Evolutionary conservation across 2,888 invertebrate species (phyloP).

Genomic region (Cancer borealis): DNA sequence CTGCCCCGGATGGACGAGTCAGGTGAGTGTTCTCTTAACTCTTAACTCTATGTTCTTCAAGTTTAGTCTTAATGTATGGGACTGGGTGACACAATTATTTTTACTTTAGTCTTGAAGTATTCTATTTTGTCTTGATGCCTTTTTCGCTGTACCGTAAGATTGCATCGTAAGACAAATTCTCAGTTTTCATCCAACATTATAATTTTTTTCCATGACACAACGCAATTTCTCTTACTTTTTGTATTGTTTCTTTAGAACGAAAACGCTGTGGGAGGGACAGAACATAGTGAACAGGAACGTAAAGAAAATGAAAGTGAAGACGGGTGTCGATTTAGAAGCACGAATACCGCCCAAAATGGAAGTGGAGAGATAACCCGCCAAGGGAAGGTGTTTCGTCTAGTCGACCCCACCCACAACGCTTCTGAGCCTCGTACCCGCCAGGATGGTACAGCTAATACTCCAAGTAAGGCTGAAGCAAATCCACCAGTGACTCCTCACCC

Average conservation of each 20-base stretch:
- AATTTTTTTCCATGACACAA: not conserved
- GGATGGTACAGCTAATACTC: not conserved
- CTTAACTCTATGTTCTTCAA: not conserved
- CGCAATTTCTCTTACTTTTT: not conserved
- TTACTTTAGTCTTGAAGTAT: not conserved
- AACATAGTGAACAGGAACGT: not conserved
- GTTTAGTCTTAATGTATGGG: not conserved
- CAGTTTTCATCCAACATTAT: not conserved
- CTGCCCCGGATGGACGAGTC: conserved; percentile 61
- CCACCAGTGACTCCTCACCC: not conserved
- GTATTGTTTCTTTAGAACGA: not conserved
- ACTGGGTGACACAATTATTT: not conserved
- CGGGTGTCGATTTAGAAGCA: too few species aligned
- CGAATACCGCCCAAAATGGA: not conserved
- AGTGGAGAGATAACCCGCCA: conserved; percentile 18
- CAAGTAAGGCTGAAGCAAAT: not conserved
- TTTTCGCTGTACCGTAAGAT: not conserved
- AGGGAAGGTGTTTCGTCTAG: conserved; percentile 39
- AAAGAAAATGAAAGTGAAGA: not conserved
- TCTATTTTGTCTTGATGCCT: not conserved
- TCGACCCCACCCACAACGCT: not conserved
- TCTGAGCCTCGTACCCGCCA: not conserved
- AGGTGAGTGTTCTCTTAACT: not conserved
- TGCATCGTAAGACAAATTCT: not conserved
- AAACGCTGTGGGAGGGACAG: not conserved